Percentiles rank a stretch among this genome's conserved stretches.
phyloP scores from a whole-genome alignment of 2,113 vertebrate genomes.

The Megaleporinus macrocephalus region DNA sequence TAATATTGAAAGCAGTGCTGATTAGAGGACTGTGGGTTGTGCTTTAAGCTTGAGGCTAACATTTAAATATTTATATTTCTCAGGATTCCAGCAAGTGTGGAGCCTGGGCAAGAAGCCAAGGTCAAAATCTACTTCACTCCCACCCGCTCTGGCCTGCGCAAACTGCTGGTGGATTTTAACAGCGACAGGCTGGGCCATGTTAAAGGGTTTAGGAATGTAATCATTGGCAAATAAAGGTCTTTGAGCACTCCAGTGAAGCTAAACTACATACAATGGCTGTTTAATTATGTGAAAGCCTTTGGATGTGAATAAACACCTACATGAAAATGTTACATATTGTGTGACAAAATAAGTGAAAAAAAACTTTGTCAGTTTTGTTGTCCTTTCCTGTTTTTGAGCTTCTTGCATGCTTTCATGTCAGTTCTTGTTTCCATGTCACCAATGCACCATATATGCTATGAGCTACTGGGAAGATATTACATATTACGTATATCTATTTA shows the following conservation, averaged over 20 bases:
- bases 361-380: background rate
- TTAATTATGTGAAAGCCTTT: background rate
- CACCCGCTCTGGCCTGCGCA: conserved; percentile 74
- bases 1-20: background rate
- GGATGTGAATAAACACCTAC: background rate
- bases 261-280: background rate
- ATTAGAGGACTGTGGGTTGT: background rate
- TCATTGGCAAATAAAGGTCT: conserved; percentile 76
- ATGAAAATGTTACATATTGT: conserved; percentile 10
- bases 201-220: conserved; percentile 89
- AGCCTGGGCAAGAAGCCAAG: conserved; percentile 78
- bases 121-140: conserved; percentile 85
- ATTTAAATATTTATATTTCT: conserved; percentile 60
- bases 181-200: conserved; percentile 85
- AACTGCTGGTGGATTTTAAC: conserved; percentile 91
- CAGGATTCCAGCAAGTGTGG: conserved; percentile 68
- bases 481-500: background rate
- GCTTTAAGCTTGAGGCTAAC: conserved; percentile 27
- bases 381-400: background rate
- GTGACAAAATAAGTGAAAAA: conserved; percentile 26
- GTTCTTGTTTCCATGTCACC: background rate
- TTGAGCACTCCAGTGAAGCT: background rate
- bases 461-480: background rate
- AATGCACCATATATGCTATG: background rate
- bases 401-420: background rate